Conservation (phyloP, 1,140 invertebrate species). For the Wiebesia pumilae region DNA sequence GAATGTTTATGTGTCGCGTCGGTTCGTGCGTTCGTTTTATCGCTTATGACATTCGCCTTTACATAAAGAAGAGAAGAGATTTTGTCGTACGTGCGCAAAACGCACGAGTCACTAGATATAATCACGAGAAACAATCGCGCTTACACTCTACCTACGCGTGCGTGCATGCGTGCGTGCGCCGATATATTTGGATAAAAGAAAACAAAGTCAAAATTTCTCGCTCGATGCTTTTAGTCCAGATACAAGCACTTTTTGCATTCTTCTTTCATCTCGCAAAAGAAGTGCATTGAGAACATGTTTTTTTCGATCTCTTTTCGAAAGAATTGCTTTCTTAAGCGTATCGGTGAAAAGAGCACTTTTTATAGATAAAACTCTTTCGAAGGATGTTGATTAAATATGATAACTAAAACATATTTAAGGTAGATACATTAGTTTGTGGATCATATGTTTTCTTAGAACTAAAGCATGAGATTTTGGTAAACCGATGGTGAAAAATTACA, state of each 20-base stretch:
- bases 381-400: background rate
- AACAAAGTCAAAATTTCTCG: background rate
- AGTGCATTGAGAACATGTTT: too few species aligned
- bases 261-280: too few species aligned
- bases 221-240: background rate
- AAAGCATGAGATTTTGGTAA: background rate
- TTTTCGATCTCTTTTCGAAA: too few species aligned
- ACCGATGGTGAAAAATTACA: background rate
- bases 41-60: constrained; percentile 27
- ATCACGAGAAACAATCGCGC: constrained; percentile 2
- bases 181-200: background rate
- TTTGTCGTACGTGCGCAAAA: constrained; percentile 29
- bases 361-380: background rate
- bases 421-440: background rate
- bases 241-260: background rate
- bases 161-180: background rate
- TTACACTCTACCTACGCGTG: background rate
- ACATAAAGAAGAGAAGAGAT: constrained; percentile 7
- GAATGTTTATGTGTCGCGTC: constrained; percentile 70
- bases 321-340: too few species aligned
- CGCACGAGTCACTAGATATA: constrained; percentile 17
- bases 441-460: background rate
- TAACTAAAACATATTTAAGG: too few species aligned
- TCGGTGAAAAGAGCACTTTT: background rate
- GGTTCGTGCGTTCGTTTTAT: background rate